Evolutionary conservation across 2,113 vertebrate species (phyloP).

Genomic region (Dascyllus trimaculatus): DNA sequence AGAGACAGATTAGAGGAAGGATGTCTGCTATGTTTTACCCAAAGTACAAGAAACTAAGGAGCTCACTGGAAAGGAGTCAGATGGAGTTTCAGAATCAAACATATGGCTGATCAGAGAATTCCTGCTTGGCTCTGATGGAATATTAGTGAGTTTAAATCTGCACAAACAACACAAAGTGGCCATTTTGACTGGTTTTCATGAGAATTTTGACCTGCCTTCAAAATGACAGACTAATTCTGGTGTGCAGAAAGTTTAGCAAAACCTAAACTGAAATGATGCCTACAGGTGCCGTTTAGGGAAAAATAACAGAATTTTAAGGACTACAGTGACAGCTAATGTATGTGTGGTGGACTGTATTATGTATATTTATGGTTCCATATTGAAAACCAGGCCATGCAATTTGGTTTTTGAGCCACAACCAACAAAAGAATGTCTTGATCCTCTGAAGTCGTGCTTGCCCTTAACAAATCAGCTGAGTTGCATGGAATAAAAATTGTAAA

Average conservation of each 20-base stretch:
- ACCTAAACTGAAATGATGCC: constrained; percentile 1
- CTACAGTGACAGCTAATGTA: no score
- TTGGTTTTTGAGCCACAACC: no score
- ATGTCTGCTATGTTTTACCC: not conserved
- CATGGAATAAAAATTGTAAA: no score
- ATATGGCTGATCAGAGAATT: not conserved
- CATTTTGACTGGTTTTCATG: not conserved
- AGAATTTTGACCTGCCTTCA: constrained; percentile 4
- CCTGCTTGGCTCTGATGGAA: not conserved
- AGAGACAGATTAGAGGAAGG: not conserved
- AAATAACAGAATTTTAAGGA: no score
- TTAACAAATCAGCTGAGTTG: no score
- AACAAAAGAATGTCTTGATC: no score
- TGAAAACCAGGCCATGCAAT: no score
- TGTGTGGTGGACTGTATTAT: no score
- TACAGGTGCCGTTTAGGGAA: not conserved
- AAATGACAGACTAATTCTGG: not conserved
- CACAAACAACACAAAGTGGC: not conserved
- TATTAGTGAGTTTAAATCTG: not conserved
- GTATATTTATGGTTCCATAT: no score
- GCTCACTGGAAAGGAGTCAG: not conserved
- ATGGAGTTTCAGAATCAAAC: constrained; percentile 4
- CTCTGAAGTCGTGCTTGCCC: no score
- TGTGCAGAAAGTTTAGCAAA: constrained; percentile 7
- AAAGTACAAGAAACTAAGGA: not conserved